Evolutionary conservation across 2,888 invertebrate species (phyloP).

Genomic region (Andrena chrysosceles): DNA sequence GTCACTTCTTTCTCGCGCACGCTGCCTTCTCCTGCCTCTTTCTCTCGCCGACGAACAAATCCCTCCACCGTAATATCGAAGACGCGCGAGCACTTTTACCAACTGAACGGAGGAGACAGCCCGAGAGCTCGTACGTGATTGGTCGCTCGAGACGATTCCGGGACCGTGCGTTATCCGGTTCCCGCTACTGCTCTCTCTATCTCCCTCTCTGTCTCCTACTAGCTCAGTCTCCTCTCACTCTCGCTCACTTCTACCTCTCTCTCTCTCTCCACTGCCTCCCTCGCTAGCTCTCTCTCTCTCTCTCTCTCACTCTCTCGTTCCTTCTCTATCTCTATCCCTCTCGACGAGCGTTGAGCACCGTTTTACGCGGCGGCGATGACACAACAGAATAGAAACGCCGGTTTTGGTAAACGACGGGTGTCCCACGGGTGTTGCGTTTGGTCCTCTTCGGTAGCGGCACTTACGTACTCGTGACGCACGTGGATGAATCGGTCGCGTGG

Average conservation of each 20-base stretch:
- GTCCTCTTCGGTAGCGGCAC: conserved; percentile 14
- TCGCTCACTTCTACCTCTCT: background rate
- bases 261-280: conserved; percentile 20
- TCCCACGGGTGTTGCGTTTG: conserved; percentile 3
- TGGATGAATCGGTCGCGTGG: conserved; percentile 61
- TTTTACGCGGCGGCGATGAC: conserved; percentile 45
- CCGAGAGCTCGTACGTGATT: conserved; percentile 65
- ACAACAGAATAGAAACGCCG: conserved; percentile 48
- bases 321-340: conserved; percentile 1
- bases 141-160: conserved; percentile 68
- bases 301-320: background rate
- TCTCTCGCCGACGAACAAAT: conserved; percentile 53
- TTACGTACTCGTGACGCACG: conserved; percentile 38
- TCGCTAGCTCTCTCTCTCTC: conserved; percentile 10
- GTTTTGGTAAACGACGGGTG: conserved; percentile 1
- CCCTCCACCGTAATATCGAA: conserved; percentile 70
- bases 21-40: conserved; percentile 48
- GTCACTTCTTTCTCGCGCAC: conserved; percentile 43
- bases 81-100: conserved; percentile 71
- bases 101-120: conserved; percentile 68
- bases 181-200: conserved; percentile 51
- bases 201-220: conserved; percentile 15
- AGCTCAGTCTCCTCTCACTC: background rate
- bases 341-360: conserved; percentile 27
- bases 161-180: conserved; percentile 68